Evolutionary conservation across 2,113 vertebrate genomes (phyloP), one percentile per base, ranked within the genome.

Genomic region (Rhombomys opimus): DNA sequence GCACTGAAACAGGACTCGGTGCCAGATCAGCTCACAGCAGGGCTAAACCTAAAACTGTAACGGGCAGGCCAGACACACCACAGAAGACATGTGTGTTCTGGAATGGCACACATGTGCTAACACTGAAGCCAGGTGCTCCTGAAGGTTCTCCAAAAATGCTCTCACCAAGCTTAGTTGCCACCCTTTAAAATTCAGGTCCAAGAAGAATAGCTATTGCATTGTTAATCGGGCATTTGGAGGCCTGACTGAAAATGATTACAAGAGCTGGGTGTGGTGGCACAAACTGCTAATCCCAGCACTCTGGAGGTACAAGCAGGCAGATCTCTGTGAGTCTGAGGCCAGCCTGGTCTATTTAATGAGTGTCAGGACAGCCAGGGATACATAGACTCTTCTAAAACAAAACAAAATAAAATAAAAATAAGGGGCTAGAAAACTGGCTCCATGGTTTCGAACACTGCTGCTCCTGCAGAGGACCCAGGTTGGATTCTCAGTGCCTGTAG

Each of bases 91-190:
- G 18, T 11, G 9, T 93, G 78, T 93, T 96, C 59, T 90, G 68
- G 81, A 95, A 46, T 52, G 65, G 84, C 96, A 46, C 46, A 35
- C 18, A 86, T 93, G 78, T 89, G 81, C 7, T 35, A 25, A 97
- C 78, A 97, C 86, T 68, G 92, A 72, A 94, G 97, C 95, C 35
- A 68, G 90, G 87, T 93, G 90, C 84, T 89, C 96, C 89, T 32
- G 12, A 92, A 90, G n/a, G 92, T 27, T 65, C 96, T 97, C 93
- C 57, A 84, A 82, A 97, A 70, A 50, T 52, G 72, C 20, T 97
- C 98, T 76, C 84, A 90, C 35, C 23, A 94, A 93, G 57, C 90
- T 65, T 2, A 94, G 93, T 77, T 77, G 78, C 75, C 89, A 35
- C 67, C 72, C 52, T 94, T 96, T 84, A 87, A 95, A 77, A 96